phyloP scores from a whole-genome alignment of 2,113 vertebrate species.

The Picathartes gymnocephalus region DNA sequence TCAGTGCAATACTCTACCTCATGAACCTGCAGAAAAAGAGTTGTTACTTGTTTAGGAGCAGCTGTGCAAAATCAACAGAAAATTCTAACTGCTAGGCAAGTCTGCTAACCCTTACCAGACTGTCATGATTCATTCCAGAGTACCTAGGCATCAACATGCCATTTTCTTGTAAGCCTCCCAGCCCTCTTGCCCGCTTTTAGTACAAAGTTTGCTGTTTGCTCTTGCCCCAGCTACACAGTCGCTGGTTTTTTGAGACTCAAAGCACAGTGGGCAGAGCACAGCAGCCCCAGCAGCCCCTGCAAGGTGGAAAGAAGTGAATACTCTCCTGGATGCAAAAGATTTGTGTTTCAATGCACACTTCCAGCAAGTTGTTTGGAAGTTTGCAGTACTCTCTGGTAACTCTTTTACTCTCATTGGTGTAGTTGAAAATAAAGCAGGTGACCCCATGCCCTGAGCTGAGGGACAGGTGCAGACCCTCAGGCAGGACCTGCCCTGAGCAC shows the following conservation, averaged over 20 bases:
- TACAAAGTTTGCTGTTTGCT: neutral
- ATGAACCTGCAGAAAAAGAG: neutral
- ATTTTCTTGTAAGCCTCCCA: neutral
- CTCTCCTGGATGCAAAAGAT: neutral
- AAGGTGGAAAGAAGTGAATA: neutral
- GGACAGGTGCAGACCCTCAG: neutral
- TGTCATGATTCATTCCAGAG: neutral
- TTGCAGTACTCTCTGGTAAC: neutral
- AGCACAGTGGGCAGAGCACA: neutral
- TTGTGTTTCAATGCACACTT: rapidly evolving
- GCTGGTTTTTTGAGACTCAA: neutral
- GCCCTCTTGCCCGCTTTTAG: neutral
- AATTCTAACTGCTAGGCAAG: neutral
- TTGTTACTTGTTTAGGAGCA: neutral
- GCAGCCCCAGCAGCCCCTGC: neutral
- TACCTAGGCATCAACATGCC: neutral
- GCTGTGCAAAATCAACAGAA: neutral
- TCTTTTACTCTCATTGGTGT: neutral
- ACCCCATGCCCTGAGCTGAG: neutral
- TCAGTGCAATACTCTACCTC: neutral
- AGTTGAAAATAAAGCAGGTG: neutral
- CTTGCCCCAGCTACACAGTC: neutral
- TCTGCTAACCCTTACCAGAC: neutral
- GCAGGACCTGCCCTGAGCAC: neutral
- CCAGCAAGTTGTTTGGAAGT: neutral